Conservation (phyloP, 2,888 invertebrate genomes). For the Phortica okadai region DNA sequence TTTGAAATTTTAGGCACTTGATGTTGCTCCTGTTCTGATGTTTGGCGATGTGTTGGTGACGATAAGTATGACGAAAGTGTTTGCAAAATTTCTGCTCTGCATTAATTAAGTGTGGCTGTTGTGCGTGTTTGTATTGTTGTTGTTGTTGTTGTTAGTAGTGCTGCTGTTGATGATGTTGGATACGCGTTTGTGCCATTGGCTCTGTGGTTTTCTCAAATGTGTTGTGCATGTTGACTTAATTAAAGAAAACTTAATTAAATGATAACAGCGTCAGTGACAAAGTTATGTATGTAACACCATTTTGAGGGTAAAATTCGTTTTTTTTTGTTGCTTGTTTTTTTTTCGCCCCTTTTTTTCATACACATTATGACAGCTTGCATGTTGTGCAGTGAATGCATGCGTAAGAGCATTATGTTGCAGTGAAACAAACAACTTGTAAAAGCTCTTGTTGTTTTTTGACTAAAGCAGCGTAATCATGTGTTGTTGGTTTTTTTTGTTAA, state of each 20-base stretch:
- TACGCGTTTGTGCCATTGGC: slow-evolving; percentile 24
- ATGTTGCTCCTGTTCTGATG: slow-evolving; percentile 3
- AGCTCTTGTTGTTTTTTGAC: too few species aligned
- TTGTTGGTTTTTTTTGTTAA: too few species aligned
- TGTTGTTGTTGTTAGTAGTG: slow-evolving; percentile 28
- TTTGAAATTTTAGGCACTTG: slow-evolving; percentile 14
- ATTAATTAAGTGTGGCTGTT: slow-evolving; percentile 11
- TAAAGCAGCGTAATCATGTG: too few species aligned
- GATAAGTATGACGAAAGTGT: slow-evolving; percentile 11
- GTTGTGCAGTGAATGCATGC: not conserved
- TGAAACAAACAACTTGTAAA: too few species aligned
- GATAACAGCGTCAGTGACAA: slow-evolving; percentile 63
- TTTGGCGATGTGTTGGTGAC: not conserved
- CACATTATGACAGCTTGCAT: not conserved
- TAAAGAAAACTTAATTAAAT: slow-evolving; percentile 73
- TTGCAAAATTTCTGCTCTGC: not conserved
- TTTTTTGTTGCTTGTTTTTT: not conserved
- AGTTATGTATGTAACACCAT: slow-evolving; percentile 55
- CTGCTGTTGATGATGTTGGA: slow-evolving; percentile 18
- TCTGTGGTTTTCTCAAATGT: slow-evolving; percentile 16
- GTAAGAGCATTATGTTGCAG: too few species aligned
- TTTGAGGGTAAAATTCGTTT: not conserved
- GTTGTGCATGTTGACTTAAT: slow-evolving; percentile 60
- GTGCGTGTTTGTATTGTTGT: slow-evolving; percentile 42
- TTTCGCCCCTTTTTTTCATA: not conserved